A percentile compares a stretch with the other conserved stretches of the same genome.
Conservation (phyloP, 2,888 invertebrate species). For the Heliconius cydno region DNA sequence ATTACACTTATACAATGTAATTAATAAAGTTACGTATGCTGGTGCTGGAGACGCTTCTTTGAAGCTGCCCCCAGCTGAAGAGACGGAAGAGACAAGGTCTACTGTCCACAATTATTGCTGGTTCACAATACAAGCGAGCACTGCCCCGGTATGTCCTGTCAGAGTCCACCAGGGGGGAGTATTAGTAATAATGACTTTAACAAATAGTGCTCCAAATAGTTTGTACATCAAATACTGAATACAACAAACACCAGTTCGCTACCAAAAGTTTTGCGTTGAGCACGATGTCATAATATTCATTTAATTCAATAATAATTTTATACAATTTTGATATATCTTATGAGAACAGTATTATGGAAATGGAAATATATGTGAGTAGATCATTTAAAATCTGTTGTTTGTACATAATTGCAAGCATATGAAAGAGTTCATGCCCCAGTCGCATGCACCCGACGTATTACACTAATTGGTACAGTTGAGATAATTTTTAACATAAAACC, state of each 20-base stretch:
- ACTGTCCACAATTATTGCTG: conserved; percentile 73
- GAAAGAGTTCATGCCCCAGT: conserved; percentile 54
- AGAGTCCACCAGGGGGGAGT: conserved; percentile 25
- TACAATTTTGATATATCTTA: conserved; percentile 41
- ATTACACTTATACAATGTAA: conserved; percentile 70
- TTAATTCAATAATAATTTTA: conserved; percentile 35
- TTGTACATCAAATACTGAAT: conserved; percentile 37
- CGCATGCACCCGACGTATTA: conserved; percentile 51
- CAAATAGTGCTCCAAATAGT: conserved; percentile 37
- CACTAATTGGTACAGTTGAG: conserved; percentile 50
- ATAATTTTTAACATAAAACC: conserved; percentile 42
- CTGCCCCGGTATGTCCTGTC: conserved; percentile 10
- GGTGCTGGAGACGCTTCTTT: conserved; percentile 66
- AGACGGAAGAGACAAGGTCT: conserved; percentile 69
- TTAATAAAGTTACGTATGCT: conserved; percentile 78
- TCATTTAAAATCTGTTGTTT: conserved; percentile 49
- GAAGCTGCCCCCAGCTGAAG: conserved; percentile 63
- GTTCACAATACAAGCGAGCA: conserved; percentile 63
- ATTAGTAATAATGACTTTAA: conserved; percentile 22
- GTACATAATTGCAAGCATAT: conserved; percentile 75
- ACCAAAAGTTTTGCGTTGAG: conserved; percentile 40
- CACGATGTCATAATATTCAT: conserved; percentile 37
- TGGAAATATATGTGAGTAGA: conserved; percentile 38
- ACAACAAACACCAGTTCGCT: conserved; percentile 32
- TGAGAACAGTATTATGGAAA: conserved; percentile 40